Conservation (phyloP, 2,113 vertebrate species). For the Tragelaphus imberbis region DNA sequence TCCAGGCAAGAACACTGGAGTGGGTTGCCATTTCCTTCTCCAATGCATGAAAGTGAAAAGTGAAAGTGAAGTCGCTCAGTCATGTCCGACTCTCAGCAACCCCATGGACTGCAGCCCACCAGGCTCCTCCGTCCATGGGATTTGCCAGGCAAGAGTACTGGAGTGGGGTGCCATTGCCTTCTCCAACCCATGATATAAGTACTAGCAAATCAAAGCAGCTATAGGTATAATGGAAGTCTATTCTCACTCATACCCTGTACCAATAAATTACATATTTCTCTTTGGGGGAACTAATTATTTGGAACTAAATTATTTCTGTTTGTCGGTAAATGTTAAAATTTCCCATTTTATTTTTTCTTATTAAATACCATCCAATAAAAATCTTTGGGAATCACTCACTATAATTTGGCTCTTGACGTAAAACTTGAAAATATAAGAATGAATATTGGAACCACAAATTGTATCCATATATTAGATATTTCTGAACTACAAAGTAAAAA, state of each 20-base stretch:
- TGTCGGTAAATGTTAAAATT: background rate
- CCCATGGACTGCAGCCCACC: too few relatives aligned
- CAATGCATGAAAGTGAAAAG: too few relatives aligned
- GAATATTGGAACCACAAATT: background rate
- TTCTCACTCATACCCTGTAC: background rate
- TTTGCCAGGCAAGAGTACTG: too few relatives aligned
- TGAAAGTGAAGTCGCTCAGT: too few relatives aligned
- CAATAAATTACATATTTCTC: background rate
- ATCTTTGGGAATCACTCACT: background rate
- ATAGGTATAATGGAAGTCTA: background rate
- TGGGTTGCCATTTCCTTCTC: too few relatives aligned
- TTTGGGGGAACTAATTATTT: background rate
- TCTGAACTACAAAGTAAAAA: background rate
- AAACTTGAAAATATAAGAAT: constrained; percentile 15
- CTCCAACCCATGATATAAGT: background rate
- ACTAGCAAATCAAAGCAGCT: background rate
- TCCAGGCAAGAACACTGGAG: too few relatives aligned
- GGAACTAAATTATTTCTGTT: background rate
- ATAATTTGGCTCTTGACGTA: background rate
- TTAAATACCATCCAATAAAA: background rate
- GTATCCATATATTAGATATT: background rate
- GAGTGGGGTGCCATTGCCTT: too few relatives aligned
- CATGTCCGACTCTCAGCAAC: too few relatives aligned
- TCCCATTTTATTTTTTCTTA: background rate
- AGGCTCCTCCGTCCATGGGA: too few relatives aligned